A percentile compares a stretch with the other conserved stretches of the same genome.
These are phyloP conservation scores for Seladonia tumulorum DNA, from an alignment of 2,888 invertebrate species.

Conservation along the genomic window DNA sequence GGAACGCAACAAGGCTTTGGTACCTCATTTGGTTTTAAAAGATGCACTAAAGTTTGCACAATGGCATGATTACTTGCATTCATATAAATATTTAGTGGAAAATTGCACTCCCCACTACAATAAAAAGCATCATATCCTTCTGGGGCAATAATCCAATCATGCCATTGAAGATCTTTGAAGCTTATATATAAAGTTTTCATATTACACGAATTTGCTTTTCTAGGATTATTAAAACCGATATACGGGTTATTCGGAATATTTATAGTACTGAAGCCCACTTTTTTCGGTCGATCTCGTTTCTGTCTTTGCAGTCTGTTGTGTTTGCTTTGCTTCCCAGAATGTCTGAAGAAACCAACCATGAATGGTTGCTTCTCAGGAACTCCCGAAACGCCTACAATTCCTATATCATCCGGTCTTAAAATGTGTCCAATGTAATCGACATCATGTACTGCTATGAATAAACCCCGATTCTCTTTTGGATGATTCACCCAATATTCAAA, in stretches of 20 bases:
- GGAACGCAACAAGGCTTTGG: slow-evolving; percentile 97
- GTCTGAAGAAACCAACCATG: slow-evolving; percentile 93
- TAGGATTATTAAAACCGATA: slow-evolving; percentile 46
- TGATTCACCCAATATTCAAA: slow-evolving; percentile 90
- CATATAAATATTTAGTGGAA: slow-evolving; percentile 94
- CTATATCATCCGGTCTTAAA: slow-evolving; percentile 92
- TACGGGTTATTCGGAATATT: slow-evolving; percentile 79
- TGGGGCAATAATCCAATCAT: slow-evolving; percentile 98
- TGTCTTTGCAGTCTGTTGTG: slow-evolving; percentile 78
- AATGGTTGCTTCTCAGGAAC: slow-evolving; percentile 94
- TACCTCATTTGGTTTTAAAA: slow-evolving; percentile 90
- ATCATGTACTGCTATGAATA: slow-evolving; percentile 90
- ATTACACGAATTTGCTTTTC: slow-evolving; percentile 89
- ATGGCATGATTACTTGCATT: slow-evolving; percentile 98
- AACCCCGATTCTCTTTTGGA: slow-evolving; percentile 91
- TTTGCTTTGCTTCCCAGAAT: slow-evolving; percentile 85
- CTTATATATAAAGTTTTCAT: slow-evolving; percentile 95
- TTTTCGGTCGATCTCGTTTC: not conserved
- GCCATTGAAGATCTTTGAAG: slow-evolving; percentile 94
- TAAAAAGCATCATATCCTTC: slow-evolving; percentile 96
- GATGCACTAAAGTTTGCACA: slow-evolving; percentile 94
- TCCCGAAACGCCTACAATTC: slow-evolving; percentile 90
- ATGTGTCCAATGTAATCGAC: slow-evolving; percentile 86
- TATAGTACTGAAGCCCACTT: slow-evolving; percentile 11
- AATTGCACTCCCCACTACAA: slow-evolving; percentile 95